phyloP scores from a whole-genome alignment of 2,888 invertebrate species.

The Octonoba sinensis region DNA sequence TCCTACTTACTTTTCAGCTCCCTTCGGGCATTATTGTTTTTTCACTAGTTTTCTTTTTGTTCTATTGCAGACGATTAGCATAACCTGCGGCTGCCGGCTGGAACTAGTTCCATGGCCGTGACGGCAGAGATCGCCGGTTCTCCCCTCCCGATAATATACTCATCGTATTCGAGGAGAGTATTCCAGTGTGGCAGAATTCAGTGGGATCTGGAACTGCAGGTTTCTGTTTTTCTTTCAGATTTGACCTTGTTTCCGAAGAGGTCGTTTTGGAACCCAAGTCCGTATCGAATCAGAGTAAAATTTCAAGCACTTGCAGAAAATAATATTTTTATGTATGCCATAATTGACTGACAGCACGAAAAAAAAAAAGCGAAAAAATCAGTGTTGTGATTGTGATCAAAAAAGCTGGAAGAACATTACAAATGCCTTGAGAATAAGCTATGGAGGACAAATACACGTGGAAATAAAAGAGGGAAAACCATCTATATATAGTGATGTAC shows the following conservation, averaged over 20 bases:
- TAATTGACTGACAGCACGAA: neutral
- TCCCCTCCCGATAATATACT: neutral
- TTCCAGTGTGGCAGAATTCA: slow-evolving; percentile 17
- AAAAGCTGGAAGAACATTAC: no score
- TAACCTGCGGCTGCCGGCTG: slow-evolving; percentile 37
- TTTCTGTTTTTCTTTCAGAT: neutral
- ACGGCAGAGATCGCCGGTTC: neutral
- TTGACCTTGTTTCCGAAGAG: slow-evolving; percentile 35
- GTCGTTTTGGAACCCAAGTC: no score
- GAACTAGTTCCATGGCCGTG: slow-evolving; percentile 43
- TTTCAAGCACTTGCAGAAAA: no score
- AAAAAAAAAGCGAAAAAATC: neutral
- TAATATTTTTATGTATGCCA: no score
- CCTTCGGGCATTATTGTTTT: slow-evolving; percentile 11
- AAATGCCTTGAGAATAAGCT: no score
- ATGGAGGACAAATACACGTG: no score
- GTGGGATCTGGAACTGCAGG: slow-evolving; percentile 5
- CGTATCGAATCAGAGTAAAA: no score
- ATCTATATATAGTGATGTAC: no score
- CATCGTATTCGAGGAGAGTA: slow-evolving; percentile 26
- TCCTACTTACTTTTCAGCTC: slow-evolving; percentile 51
- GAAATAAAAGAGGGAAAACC: no score
- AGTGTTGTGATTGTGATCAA: no score
- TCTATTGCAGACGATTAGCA: slow-evolving; percentile 27
- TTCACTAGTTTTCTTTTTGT: neutral